Evolutionary conservation across 1,140 invertebrate species (phyloP).

Genomic region (Himalopsyche phryganea): DNA sequence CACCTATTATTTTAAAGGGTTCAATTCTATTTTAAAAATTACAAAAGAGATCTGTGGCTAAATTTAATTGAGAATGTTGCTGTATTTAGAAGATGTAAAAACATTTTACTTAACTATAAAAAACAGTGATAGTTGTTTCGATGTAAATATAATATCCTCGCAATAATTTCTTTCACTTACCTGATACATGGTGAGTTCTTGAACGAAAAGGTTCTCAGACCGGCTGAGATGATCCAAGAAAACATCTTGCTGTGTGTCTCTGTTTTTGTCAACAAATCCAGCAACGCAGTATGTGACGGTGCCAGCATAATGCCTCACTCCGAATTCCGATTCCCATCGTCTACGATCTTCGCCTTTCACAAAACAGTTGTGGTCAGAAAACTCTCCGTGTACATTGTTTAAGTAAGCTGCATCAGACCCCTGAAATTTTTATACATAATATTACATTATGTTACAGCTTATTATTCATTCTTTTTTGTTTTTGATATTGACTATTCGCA

Average conservation of each 20-base stretch:
- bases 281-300: slow-evolving; percentile 86
- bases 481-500: too few relatives aligned
- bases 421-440: slow-evolving; percentile 37
- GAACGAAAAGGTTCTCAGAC: slow-evolving; percentile 82
- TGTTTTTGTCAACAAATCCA: slow-evolving; percentile 97
- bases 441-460: too few relatives aligned
- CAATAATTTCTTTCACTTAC: slow-evolving; percentile 41
- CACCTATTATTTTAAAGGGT: too few relatives aligned
- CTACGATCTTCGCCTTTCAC: slow-evolving; percentile 83
- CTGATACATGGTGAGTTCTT: slow-evolving; percentile 83
- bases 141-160: too few relatives aligned
- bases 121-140: too few relatives aligned
- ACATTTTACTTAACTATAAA: too few relatives aligned
- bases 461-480: too few relatives aligned
- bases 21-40: too few relatives aligned
- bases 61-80: too few relatives aligned
- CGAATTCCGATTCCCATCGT: slow-evolving; percentile 89
- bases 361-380: slow-evolving; percentile 81
- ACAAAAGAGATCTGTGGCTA: too few relatives aligned
- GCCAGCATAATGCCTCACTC: slow-evolving; percentile 92
- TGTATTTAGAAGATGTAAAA: too few relatives aligned
- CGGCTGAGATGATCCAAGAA: slow-evolving; percentile 89
- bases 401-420: slow-evolving; percentile 88
- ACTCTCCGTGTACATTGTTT: slow-evolving; percentile 85
- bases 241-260: slow-evolving; percentile 91